Conservation (phyloP, 2,113 vertebrate genomes). For the Meleagris gallopavo region DNA sequence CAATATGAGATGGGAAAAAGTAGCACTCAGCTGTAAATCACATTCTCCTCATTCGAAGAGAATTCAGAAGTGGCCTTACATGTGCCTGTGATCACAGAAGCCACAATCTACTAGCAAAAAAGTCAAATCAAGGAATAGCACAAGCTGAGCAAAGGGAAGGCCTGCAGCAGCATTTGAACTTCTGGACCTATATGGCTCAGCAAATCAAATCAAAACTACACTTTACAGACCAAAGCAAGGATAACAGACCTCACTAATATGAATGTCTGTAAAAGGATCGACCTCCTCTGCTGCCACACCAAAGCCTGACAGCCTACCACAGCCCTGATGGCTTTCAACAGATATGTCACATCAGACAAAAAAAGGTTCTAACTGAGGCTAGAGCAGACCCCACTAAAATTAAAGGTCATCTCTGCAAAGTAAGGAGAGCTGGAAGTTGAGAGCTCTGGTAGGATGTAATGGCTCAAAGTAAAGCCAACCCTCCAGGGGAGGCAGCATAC, state of each 20-base stretch:
- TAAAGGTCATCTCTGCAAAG: not conserved
- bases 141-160: not conserved
- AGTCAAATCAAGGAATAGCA: not conserved
- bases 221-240: not conserved
- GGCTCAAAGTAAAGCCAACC: not conserved
- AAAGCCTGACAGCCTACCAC: not conserved
- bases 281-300: not conserved
- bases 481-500: accelerated
- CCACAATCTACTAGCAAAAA: not conserved
- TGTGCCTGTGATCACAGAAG: not conserved
- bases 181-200: not conserved
- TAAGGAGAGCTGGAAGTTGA: not conserved
- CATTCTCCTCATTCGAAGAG: not conserved
- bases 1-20: not conserved
- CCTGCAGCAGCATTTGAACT: not conserved
- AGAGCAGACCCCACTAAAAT: accelerated
- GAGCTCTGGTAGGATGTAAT: not conserved
- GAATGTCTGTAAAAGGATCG: not conserved
- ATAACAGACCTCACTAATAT: not conserved
- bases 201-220: not conserved
- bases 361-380: not conserved
- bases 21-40: not conserved
- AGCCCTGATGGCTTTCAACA: not conserved
- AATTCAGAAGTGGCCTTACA: not conserved
- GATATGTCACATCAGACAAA: accelerated